Percentiles rank a stretch among this genome's conserved stretches.
phyloP scores from a whole-genome alignment of 2,888 invertebrate genomes.

The Platyscelio sp. region DNA sequence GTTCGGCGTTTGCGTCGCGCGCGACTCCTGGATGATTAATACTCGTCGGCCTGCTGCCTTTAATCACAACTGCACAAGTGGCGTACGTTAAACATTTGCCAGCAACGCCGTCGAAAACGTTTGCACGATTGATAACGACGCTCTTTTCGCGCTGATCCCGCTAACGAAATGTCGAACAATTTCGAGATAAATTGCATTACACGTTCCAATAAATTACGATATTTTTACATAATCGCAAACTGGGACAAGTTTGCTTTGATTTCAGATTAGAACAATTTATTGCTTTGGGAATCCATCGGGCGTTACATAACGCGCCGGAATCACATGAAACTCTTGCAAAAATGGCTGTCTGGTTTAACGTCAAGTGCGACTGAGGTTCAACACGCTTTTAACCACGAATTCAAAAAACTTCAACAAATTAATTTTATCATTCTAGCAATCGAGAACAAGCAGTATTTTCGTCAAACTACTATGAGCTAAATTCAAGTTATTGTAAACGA shows the following conservation, averaged over 20 bases:
- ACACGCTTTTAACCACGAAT: too few species aligned
- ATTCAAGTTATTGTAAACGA: too few species aligned
- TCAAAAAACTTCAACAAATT: too few species aligned
- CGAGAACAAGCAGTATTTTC: too few species aligned
- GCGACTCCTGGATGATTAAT: background rate
- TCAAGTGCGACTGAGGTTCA: too few species aligned
- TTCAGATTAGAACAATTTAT: constrained; percentile 63
- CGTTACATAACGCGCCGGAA: constrained; percentile 43
- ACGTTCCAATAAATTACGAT: constrained; percentile 37
- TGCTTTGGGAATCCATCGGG: constrained; percentile 16
- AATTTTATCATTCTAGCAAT: too few species aligned
- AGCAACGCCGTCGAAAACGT: constrained; percentile 43
- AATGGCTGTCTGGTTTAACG: too few species aligned
- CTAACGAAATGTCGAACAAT: constrained; percentile 36
- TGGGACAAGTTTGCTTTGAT: constrained; percentile 60
- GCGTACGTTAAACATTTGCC: constrained; percentile 32
- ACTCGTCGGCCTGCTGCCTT: constrained; percentile 12
- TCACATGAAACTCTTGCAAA: constrained; percentile 19
- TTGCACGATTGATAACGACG: constrained; percentile 49
- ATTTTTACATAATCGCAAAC: constrained; percentile 37
- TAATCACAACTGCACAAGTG: constrained; percentile 51
- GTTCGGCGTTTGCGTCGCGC: background rate
- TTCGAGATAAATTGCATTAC: constrained; percentile 35
- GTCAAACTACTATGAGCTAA: too few species aligned
- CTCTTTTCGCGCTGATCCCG: constrained; percentile 18